phyloP scores from a whole-genome alignment of 1,140 invertebrate species.

The Microplitis mediator region DNA sequence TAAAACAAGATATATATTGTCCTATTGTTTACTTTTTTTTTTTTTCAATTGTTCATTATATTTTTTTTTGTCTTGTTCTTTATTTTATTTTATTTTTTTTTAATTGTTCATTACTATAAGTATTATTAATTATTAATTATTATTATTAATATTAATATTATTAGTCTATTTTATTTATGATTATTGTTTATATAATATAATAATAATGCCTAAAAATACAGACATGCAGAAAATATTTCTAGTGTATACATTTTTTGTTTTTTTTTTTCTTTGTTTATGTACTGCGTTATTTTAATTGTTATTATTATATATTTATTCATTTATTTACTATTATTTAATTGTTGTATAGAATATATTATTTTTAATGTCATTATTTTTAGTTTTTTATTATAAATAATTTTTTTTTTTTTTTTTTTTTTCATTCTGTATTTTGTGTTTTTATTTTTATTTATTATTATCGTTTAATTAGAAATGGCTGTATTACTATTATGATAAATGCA shows the following conservation, averaged over 20 bases:
- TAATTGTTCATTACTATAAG: background rate
- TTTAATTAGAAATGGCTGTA: too few species aligned
- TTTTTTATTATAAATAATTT: background rate
- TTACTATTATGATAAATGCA: too few species aligned
- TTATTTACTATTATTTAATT: background rate
- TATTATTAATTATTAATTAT: background rate
- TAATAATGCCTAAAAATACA: background rate
- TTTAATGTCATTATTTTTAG: background rate
- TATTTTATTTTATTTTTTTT: background rate
- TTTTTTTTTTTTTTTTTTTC: too few species aligned
- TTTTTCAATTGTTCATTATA: background rate
- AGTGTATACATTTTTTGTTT: background rate
- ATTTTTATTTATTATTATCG: too few species aligned
- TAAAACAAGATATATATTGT: too few species aligned
- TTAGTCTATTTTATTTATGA: too few species aligned
- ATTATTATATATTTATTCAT: too few species aligned
- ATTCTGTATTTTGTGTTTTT: too few species aligned
- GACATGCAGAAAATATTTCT: constrained; percentile 1
- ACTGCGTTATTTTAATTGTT: background rate
- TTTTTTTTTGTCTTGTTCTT: background rate
- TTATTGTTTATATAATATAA: too few species aligned
- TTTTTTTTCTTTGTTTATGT: background rate
- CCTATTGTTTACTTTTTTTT: background rate
- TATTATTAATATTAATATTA: too few species aligned
- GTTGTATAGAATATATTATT: background rate